Evolutionary conservation across 2,797 vertebrate genomes (phyloP).

Genomic region (Arnoldichthys spilopterus): DNA sequence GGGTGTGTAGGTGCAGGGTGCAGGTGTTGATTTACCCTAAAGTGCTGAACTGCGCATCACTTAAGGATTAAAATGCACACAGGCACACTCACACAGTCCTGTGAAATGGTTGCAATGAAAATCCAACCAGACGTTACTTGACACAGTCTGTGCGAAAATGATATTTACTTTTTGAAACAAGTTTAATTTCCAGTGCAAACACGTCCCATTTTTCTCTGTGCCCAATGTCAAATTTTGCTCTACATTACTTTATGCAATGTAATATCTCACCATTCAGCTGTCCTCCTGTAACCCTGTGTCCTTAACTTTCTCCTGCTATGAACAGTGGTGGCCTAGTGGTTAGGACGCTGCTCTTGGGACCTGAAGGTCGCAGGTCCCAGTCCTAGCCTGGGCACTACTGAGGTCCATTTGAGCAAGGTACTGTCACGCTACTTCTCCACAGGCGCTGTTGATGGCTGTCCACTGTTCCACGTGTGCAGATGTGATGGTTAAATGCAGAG

Average conservation of each 20-base stretch:
- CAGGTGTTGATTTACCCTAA: background rate
- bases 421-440: no score
- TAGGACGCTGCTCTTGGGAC: no score
- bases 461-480: no score
- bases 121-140: background rate
- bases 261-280: background rate
- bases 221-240: background rate
- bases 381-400: no score
- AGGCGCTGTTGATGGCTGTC: no score
- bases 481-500: no score
- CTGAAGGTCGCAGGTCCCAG: no score
- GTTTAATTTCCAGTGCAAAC: conserved; percentile 4
- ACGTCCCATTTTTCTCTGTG: background rate
- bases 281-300: background rate
- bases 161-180: background rate
- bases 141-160: background rate
- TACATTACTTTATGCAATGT: background rate
- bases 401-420: no score
- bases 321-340: no score
- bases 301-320: background rate
- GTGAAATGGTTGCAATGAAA: background rate
- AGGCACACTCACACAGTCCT: no score
- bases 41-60: background rate
- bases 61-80: background rate
- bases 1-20: conserved; percentile 7